Conservation (phyloP, 1,140 invertebrate species). For the Grapholita molesta region DNA sequence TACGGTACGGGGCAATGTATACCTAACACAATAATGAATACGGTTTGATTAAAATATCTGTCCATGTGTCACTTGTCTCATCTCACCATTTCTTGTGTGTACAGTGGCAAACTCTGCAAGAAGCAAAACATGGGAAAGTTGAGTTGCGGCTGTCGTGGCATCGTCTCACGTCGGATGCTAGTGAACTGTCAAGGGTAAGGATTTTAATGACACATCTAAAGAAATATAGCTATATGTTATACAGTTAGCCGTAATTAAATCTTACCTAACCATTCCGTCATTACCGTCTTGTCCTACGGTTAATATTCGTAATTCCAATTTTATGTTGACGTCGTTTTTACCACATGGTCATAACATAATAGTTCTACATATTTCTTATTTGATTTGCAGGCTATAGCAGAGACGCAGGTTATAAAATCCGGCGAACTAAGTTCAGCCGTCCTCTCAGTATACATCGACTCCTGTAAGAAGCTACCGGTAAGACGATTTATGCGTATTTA, state of each 20-base stretch:
- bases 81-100: constrained; percentile 28
- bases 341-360: too few relatives aligned
- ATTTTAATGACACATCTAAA: neutral
- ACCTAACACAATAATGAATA: neutral
- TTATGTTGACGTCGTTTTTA: too few relatives aligned
- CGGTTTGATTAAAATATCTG: neutral
- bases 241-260: too few relatives aligned
- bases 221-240: too few relatives aligned
- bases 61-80: neutral
- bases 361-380: neutral
- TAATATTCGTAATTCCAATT: too few relatives aligned
- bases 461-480: constrained; percentile 93
- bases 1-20: constrained; percentile 47
- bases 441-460: constrained; percentile 92
- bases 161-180: constrained; percentile 84
- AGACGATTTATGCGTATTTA: too few relatives aligned
- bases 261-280: too few relatives aligned
- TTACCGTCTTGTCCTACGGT: too few relatives aligned
- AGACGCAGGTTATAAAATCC: constrained; percentile 86
- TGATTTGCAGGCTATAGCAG: constrained; percentile 81
- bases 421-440: constrained; percentile 88
- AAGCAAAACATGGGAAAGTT: constrained; percentile 95
- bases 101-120: constrained; percentile 95
- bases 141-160: constrained; percentile 94
- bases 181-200: constrained; percentile 86